These are phyloP conservation scores for Macrocentrus cingulum DNA, from an alignment of 1,140 invertebrate genomes.

Conservation along the genomic window DNA sequence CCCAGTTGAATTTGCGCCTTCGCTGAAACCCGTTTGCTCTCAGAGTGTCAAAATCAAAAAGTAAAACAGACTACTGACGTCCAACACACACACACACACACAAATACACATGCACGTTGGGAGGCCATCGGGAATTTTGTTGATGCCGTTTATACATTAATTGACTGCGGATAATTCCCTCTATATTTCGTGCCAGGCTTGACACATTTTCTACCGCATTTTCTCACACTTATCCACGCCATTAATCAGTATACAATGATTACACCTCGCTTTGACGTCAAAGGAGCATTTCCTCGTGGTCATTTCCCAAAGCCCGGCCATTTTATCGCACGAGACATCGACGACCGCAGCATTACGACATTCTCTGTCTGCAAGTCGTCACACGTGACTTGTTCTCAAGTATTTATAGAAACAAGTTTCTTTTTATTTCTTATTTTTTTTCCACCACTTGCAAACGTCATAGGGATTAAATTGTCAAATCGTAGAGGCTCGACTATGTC, in stretches of 20 bases:
- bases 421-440: neutral
- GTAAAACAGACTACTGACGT: neutral
- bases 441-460: neutral
- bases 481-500: neutral
- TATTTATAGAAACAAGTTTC: neutral
- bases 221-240: too few species aligned
- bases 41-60: too few species aligned
- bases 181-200: too few species aligned
- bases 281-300: conserved; percentile 15
- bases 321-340: neutral
- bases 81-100: neutral
- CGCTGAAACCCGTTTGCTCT: conserved; percentile 10
- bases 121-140: too few species aligned
- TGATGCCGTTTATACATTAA: too few species aligned
- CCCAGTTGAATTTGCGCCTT: too few species aligned
- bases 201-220: neutral
- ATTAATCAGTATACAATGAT: too few species aligned
- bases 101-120: neutral
- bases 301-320: neutral
- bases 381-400: neutral
- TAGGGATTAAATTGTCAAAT: conserved; percentile 8
- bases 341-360: too few species aligned
- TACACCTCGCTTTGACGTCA: conserved; percentile 18
- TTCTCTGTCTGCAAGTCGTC: too few species aligned
- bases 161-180: too few species aligned